Evolutionary conservation across 2,113 vertebrate species (phyloP).

Genomic region (Myrmecophaga tridactyla): DNA sequence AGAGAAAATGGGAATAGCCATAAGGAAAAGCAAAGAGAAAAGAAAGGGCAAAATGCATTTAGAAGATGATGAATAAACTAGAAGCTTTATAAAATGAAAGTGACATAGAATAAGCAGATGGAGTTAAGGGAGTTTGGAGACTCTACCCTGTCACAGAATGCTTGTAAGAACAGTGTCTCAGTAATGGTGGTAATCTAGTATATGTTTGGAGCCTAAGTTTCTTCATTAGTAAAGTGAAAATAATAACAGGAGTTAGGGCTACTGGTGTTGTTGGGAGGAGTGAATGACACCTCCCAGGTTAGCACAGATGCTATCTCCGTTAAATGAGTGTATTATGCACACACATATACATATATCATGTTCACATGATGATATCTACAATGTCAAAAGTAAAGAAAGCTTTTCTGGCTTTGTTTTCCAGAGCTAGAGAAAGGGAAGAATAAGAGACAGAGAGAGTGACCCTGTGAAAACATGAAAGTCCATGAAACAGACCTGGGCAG

Average conservation of each 20-base stretch:
- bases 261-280: neutral
- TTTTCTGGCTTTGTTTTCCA: conserved; percentile 6
- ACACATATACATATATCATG: neutral
- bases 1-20: neutral
- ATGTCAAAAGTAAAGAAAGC: neutral
- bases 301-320: neutral
- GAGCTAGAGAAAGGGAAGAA: neutral
- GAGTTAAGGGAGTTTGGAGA: neutral
- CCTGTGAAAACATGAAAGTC: neutral
- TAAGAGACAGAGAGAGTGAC: too few species aligned
- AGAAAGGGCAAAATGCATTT: neutral
- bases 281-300: neutral
- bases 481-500: neutral
- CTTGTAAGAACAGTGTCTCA: conserved; percentile 10
- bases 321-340: neutral
- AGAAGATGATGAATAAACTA: conserved; percentile 3
- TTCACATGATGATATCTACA: neutral
- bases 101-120: neutral
- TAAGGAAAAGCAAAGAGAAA: neutral
- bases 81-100: conserved; percentile 13
- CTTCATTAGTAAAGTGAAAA: neutral
- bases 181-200: neutral
- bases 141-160: neutral
- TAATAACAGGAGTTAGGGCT: neutral
- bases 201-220: neutral